phyloP scores from a whole-genome alignment of 2,797 vertebrate species.

The Gambusia yucatana region DNA sequence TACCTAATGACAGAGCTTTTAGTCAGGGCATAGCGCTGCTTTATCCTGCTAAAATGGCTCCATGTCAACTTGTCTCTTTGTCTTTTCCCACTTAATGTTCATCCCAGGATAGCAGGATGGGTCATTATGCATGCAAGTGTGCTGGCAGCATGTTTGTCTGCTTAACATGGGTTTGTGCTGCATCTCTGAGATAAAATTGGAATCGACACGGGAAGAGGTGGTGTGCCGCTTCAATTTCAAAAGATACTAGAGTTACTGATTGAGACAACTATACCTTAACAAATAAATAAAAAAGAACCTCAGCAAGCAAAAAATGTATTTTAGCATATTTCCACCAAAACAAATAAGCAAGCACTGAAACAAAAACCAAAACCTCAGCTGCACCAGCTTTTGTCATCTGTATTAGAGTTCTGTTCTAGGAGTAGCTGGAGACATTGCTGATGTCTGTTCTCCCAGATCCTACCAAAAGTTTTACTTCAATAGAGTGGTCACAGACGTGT shows the following conservation, averaged over 20 bases:
- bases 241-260: not conserved
- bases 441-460: not conserved
- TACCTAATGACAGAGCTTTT: not conserved
- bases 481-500: not conserved
- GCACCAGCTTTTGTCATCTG: not conserved
- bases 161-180: not conserved
- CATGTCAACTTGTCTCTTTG: slow-evolving; percentile 3
- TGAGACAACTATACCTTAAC: not conserved
- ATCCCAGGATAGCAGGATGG: not conserved
- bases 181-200: not conserved
- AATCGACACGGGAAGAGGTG: not conserved
- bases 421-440: not conserved
- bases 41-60: not conserved
- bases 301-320: not conserved
- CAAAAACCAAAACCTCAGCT: not conserved
- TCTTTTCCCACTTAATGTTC: not conserved
- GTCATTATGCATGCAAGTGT: not conserved
- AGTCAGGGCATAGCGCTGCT: not conserved
- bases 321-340: not conserved
- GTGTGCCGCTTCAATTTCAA: not conserved
- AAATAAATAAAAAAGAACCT: not conserved
- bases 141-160: slow-evolving; percentile 1
- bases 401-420: not conserved
- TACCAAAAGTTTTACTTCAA: not conserved
- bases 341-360: not conserved